Conservation (phyloP, 2,797 vertebrate genomes). For the Semotilus atromaculatus region DNA sequence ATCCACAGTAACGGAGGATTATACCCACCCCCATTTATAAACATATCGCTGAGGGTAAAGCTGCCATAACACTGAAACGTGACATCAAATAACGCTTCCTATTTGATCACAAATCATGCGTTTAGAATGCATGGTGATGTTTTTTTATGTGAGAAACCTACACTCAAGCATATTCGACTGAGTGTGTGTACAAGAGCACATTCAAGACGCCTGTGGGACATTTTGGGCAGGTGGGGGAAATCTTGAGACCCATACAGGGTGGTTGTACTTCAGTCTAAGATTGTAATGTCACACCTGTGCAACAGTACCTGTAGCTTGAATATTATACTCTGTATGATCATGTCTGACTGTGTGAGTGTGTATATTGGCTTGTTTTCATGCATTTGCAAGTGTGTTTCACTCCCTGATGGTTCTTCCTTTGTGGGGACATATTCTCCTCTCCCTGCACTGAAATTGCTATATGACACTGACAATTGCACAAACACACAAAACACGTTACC, state of each 20-base stretch:
- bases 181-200: constrained; percentile 25
- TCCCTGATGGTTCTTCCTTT: constrained; percentile 33
- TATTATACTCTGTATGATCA: constrained; percentile 80
- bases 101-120: constrained; percentile 36
- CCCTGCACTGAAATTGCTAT: constrained; percentile 36
- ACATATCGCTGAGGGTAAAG: constrained; percentile 50
- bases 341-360: constrained; percentile 58
- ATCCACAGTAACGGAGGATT: constrained; percentile 40
- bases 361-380: constrained; percentile 51
- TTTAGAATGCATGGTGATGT: constrained; percentile 18
- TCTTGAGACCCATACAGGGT: constrained; percentile 55
- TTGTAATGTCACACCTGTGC: constrained; percentile 83
- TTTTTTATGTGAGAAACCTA: constrained; percentile 28
- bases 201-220: constrained; percentile 24
- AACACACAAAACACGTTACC: constrained; percentile 17
- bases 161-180: constrained; percentile 6
- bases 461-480: constrained; percentile 36
- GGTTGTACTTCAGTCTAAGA: constrained; percentile 78
- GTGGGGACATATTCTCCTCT: constrained; percentile 5
- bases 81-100: constrained; percentile 43
- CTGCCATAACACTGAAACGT: constrained; percentile 24
- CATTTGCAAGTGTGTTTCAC: constrained; percentile 41
- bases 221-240: constrained; percentile 45
- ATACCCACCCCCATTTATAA: background rate
- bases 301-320: constrained; percentile 79